Percentiles rank a stretch among this genome's conserved stretches.
phyloP scores from a whole-genome alignment of 2,113 vertebrate species.

The Epinephelus moara region DNA sequence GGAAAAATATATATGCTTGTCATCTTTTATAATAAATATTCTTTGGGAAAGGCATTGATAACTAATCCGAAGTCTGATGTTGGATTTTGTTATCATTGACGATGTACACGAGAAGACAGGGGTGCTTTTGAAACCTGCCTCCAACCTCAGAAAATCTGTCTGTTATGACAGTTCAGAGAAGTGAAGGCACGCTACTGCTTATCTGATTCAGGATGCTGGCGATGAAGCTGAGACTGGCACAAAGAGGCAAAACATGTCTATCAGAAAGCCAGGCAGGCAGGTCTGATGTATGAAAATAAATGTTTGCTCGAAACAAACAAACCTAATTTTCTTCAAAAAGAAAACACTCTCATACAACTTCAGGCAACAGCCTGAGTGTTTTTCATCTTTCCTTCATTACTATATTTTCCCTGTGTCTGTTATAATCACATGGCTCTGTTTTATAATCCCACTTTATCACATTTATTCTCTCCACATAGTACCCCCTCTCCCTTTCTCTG shows the following conservation, averaged over 20 bases:
- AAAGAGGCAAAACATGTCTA: constrained; percentile 63
- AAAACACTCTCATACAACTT: constrained; percentile 25
- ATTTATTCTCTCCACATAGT: constrained; percentile 36
- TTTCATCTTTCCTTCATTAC: constrained; percentile 21
- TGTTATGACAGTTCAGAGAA: constrained; percentile 38
- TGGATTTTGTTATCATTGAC: constrained; percentile 39
- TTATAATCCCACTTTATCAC: constrained; percentile 63
- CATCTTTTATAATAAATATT: constrained; percentile 73
- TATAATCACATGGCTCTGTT: constrained; percentile 47
- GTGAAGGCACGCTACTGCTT: constrained; percentile 37
- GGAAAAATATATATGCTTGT: constrained; percentile 65
- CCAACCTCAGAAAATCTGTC: constrained; percentile 7
- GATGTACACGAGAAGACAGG: neutral
- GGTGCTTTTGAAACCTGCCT: constrained; percentile 6
- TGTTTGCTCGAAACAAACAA: constrained; percentile 44
- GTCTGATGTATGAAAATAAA: constrained; percentile 53
- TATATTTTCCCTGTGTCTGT: constrained; percentile 35
- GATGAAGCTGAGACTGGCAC: constrained; percentile 46
- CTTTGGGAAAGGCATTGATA: constrained; percentile 54
- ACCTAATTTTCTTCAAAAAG: constrained; percentile 38
- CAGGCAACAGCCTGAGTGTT: constrained; percentile 5
- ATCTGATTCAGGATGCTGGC: constrained; percentile 52
- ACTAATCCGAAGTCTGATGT: constrained; percentile 47
- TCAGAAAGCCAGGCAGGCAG: constrained; percentile 47
- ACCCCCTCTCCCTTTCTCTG: constrained; percentile 36